Conservation (phyloP, 2,888 invertebrate species). For the Thereva nobilitata region DNA sequence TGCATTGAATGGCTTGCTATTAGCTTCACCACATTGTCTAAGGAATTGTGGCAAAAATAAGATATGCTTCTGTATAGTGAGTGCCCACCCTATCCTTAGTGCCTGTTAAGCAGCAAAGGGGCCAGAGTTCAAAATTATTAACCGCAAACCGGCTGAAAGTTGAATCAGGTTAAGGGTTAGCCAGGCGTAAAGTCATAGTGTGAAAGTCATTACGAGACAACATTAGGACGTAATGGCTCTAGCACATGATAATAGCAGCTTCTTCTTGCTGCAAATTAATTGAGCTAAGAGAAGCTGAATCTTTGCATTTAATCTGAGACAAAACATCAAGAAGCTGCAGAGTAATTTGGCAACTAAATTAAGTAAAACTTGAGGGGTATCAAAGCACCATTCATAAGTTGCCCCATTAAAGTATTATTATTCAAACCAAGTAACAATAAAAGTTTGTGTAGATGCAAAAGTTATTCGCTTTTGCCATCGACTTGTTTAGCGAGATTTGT, state of each 20-base stretch:
- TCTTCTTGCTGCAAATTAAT: conserved; percentile 11
- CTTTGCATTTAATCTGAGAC: conserved; percentile 10
- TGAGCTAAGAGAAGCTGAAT: conserved; percentile 4
- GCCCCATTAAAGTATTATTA: too few species aligned
- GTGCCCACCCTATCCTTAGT: background rate
- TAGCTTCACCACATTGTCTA: background rate
- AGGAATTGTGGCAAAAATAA: conserved; percentile 5
- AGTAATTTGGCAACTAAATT: background rate
- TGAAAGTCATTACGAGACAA: conserved; percentile 13
- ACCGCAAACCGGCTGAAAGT: conserved; percentile 6
- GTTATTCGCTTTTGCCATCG: too few species aligned
- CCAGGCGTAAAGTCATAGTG: conserved; percentile 17
- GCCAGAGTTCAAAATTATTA: conserved; percentile 14
- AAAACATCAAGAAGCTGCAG: conserved; percentile 11
- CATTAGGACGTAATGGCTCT: conserved; percentile 12
- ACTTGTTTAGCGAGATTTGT: too few species aligned
- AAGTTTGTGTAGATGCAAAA: too few species aligned
- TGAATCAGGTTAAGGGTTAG: conserved; percentile 17
- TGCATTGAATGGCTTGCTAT: background rate
- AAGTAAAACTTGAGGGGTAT: too few species aligned
- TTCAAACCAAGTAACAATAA: too few species aligned
- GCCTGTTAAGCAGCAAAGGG: background rate
- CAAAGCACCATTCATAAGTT: too few species aligned
- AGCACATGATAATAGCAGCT: conserved; percentile 5
- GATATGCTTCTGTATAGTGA: background rate